Base-by-base conservation (phyloP, 92 coral and sea anemone species). In the Heliopora coerulea region DNA sequence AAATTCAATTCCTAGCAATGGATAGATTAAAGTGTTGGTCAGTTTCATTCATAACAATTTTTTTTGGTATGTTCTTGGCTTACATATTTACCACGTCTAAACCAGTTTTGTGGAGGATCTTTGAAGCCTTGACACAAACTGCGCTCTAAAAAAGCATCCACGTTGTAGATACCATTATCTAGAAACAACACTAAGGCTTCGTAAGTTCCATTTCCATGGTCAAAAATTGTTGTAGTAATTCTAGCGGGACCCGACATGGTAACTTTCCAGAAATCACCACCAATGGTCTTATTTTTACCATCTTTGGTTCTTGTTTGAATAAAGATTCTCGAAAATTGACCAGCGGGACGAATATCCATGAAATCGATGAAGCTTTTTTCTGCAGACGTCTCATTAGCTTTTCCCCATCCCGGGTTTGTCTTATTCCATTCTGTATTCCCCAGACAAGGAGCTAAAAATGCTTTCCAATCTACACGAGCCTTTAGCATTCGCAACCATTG, bases 231-330 rank as follows among this genome's bases (percentile, higher is more conserved):
- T 46, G 97, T 91, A 23, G 88, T 59, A 21, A 89, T 72, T 52
- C 75, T 59, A 12, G 97, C 77, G 42, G 96, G 87, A 19, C 97
- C 97, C 41, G 52, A 82, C 48, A 91, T 65, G 56, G 35, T 61
- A 62, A 91, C 60, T 68, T 84, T 57, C 97, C 96, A 91, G 46
- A 83, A 80, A 78, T 91, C 97, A 12, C 97, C 97, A 58, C 97
- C 97, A 5, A 74, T 34, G 1, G 56, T 66, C 74, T 88, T 85
- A 1, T 63, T 79, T 29, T 40, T 40, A n/a, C 97, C 96, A 30
- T 49, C 58, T 14, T 79, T 68, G 15, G 96, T 86, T 74, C 82
- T 91, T 34, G 91, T 83, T 54, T 87, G 97, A 33, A 91, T 88
- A 32, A 82, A 84, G 52, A 91, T 75, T 66, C 91, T 76, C 50